These are phyloP conservation scores for Drosophila tristis DNA, from an alignment of 1,140 invertebrate genomes.

Conservation along the genomic window DNA sequence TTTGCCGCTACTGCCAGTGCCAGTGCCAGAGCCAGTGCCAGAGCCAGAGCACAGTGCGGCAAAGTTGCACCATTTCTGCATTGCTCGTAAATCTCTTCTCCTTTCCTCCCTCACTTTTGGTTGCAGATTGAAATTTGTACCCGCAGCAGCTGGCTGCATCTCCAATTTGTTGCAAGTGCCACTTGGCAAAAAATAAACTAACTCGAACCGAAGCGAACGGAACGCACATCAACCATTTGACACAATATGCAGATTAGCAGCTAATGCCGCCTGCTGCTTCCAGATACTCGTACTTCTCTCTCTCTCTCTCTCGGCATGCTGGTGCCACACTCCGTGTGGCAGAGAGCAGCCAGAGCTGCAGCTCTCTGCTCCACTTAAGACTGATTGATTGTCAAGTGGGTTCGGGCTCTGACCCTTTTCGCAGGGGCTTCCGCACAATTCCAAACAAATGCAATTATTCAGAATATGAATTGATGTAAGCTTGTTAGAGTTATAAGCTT, in stretches of 20 bases:
- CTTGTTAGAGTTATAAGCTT: slow-evolving; percentile 53
- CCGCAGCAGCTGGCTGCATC: slow-evolving; percentile 53
- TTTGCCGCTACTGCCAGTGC: slow-evolving; percentile 13
- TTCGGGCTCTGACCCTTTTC: slow-evolving; percentile 17
- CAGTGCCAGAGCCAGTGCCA: no score
- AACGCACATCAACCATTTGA: slow-evolving; percentile 58
- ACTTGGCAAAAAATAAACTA: slow-evolving; percentile 63
- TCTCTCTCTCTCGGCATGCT: slow-evolving; percentile 7
- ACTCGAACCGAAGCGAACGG: slow-evolving; percentile 8
- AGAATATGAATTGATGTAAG: slow-evolving; percentile 44
- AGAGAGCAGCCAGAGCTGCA: slow-evolving; percentile 3
- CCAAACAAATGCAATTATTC: slow-evolving; percentile 48
- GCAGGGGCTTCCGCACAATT: slow-evolving; percentile 6
- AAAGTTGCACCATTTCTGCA: slow-evolving; percentile 27
- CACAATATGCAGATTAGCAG: slow-evolving; percentile 80
- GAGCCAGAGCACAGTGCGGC: slow-evolving; percentile 42
- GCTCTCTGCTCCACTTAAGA: slow-evolving; percentile 60
- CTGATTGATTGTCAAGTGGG: slow-evolving; percentile 79
- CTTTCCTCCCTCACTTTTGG: slow-evolving; percentile 17
- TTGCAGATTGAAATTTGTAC: slow-evolving; percentile 34
- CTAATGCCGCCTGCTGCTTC: slow-evolving; percentile 50
- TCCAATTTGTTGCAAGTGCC: slow-evolving; percentile 76
- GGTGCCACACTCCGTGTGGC: neutral
- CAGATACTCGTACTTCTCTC: slow-evolving; percentile 1
- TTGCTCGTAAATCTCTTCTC: slow-evolving; percentile 5